These are phyloP conservation scores for Aptenodytes forsteri DNA, from an alignment of 2,113 vertebrate genomes.

Conservation along the genomic window DNA sequence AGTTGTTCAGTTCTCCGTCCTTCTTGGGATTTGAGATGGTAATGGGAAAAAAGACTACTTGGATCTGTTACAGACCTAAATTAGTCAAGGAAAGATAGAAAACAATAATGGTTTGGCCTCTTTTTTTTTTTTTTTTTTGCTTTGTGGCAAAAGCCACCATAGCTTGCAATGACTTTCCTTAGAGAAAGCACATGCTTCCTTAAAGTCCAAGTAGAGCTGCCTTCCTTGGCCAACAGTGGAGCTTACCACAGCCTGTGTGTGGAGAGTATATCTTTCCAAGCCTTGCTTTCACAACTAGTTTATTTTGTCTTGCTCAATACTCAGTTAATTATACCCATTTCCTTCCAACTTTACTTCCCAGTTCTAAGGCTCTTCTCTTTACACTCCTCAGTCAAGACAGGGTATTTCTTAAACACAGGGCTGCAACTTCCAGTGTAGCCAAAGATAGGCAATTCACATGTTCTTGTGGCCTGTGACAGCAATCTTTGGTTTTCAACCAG, in stretches of 20 bases:
- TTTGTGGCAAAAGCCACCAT: neutral
- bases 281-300: neutral
- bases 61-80: neutral
- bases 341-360: neutral
- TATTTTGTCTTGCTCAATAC: neutral
- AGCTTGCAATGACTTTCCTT: neutral
- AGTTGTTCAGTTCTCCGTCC: neutral
- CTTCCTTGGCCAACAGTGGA: neutral
- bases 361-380: neutral
- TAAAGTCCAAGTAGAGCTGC: neutral
- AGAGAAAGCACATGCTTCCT: neutral
- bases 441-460: fast-evolving
- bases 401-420: neutral
- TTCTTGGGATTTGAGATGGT: neutral
- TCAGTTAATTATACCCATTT: neutral
- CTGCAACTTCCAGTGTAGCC: neutral
- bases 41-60: neutral
- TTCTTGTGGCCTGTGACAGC: neutral
- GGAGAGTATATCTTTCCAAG: neutral
- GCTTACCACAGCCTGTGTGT: neutral
- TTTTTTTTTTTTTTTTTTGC: neutral
- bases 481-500: neutral
- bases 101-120: neutral
- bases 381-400: neutral
- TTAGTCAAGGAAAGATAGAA: neutral